A percentile compares a stretch with the other conserved stretches of the same genome.
These are phyloP conservation scores for Enteromius fasciolatus DNA, from an alignment of 2,797 vertebrate species.

Conservation along the genomic window DNA sequence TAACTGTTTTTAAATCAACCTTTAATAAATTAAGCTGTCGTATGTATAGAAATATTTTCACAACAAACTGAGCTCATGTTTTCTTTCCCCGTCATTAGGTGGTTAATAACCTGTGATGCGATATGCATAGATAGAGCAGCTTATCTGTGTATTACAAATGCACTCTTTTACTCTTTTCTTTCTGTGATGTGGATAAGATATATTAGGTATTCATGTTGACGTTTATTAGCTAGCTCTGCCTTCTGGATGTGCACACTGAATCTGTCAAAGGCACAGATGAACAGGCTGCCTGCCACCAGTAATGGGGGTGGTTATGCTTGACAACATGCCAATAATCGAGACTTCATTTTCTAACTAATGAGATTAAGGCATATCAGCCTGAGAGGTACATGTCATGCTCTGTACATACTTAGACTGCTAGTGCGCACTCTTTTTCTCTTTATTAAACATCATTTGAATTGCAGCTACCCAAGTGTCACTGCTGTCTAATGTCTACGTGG, in stretches of 20 bases:
- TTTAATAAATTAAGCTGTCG: neutral
- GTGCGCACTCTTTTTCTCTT: conserved; percentile 13
- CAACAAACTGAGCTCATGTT: neutral
- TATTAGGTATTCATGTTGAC: conserved; percentile 18
- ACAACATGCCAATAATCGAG: conserved; percentile 73
- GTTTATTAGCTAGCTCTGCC: conserved; percentile 45
- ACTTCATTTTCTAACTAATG: conserved; percentile 70
- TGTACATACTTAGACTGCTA: conserved; percentile 39
- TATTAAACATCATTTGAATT: conserved; percentile 20
- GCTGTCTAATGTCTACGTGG: conserved; percentile 12
- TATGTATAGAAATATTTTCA: conserved; percentile 1
- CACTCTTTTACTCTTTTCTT: neutral
- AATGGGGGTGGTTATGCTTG: conserved; percentile 46
- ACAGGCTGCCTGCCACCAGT: conserved; percentile 30
- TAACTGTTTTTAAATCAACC: neutral
- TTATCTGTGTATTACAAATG: neutral
- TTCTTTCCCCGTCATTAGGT: conserved; percentile 2
- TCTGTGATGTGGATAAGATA: conserved; percentile 6
- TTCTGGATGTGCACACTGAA: conserved; percentile 32
- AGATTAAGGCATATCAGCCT: conserved; percentile 71
- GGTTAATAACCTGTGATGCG: conserved; percentile 19
- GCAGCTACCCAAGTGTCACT: neutral
- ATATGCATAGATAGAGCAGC: neutral
- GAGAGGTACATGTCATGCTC: conserved; percentile 26
- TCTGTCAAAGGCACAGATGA: conserved; percentile 40